Percentiles rank a stretch among this genome's conserved stretches.
These are phyloP conservation scores for Drosophila simulans DNA, from an alignment of 1,140 invertebrate genomes.

Conservation along the genomic window DNA sequence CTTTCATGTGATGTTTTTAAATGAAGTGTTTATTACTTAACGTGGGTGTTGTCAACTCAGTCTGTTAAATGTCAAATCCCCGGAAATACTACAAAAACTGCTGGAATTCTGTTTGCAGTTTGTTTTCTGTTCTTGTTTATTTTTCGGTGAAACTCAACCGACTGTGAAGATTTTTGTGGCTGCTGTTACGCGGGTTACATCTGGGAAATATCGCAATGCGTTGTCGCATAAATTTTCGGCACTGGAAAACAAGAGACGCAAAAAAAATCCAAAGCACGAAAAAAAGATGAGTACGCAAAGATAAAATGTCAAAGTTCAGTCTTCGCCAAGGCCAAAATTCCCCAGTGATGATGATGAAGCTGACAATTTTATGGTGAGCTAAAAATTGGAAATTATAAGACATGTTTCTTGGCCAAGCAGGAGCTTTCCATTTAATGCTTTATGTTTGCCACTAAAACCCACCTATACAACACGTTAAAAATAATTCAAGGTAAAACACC, in stretches of 20 bases:
- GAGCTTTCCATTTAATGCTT: slow-evolving; percentile 25
- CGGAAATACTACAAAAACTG: slow-evolving; percentile 11
- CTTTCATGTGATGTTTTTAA: too few species aligned
- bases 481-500: slow-evolving; percentile 30
- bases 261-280: slow-evolving; percentile 8
- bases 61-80: slow-evolving; percentile 27
- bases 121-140: slow-evolving; percentile 2
- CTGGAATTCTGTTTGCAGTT: slow-evolving; percentile 24
- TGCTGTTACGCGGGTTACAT: slow-evolving; percentile 35
- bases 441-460: too few species aligned
- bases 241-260: slow-evolving; percentile 19
- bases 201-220: slow-evolving; percentile 53
- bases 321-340: slow-evolving; percentile 21
- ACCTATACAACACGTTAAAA: slow-evolving; percentile 5
- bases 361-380: slow-evolving; percentile 23
- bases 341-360: slow-evolving; percentile 6
- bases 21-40: slow-evolving; percentile 1
- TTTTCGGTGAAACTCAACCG: slow-evolving; percentile 31
- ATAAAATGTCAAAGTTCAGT: slow-evolving; percentile 46
- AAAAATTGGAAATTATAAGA: slow-evolving; percentile 15
- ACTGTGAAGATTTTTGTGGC: slow-evolving; percentile 53
- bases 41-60: slow-evolving; percentile 21
- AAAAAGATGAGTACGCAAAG: slow-evolving; percentile 5
- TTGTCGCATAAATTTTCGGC: slow-evolving; percentile 50
- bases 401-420: not conserved